These are phyloP conservation scores for Galaxias olidus DNA, from an alignment of 2,797 vertebrate species.

Conservation along the genomic window DNA sequence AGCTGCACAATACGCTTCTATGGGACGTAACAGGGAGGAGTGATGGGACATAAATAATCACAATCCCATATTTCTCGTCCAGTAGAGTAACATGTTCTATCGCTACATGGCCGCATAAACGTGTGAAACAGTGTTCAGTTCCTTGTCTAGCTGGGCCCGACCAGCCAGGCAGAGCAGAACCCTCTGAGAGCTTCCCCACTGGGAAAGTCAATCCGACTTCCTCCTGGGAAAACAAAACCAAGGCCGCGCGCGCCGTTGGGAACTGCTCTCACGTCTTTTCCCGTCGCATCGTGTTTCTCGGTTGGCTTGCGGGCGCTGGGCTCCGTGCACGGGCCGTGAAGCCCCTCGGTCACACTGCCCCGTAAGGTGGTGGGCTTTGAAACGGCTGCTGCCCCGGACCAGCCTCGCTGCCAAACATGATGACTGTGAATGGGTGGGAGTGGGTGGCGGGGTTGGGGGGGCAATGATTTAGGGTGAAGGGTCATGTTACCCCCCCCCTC, in stretches of 20 bases:
- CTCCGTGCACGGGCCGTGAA: slow-evolving; percentile 50
- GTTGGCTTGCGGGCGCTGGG: slow-evolving; percentile 42
- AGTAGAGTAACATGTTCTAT: too few species aligned
- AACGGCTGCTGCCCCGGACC: slow-evolving; percentile 22
- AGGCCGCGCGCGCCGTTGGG: slow-evolving; percentile 40
- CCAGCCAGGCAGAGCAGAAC: slow-evolving; percentile 27
- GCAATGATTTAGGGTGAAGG: slow-evolving; percentile 10
- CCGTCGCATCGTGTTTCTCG: slow-evolving; percentile 41
- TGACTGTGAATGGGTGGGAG: background rate
- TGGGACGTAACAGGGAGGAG: too few species aligned
- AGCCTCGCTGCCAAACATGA: slow-evolving; percentile 17
- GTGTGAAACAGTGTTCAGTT: too few species aligned
- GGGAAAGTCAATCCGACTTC: slow-evolving; percentile 42
- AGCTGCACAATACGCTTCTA: too few species aligned
- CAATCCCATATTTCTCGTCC: too few species aligned
- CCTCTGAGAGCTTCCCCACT: slow-evolving; percentile 36
- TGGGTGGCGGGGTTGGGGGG: too few species aligned
- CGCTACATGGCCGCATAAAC: too few species aligned
- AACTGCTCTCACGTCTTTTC: slow-evolving; percentile 63
- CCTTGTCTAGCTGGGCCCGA: slow-evolving; percentile 9
- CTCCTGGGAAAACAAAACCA: slow-evolving; percentile 47
- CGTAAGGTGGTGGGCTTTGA: slow-evolving; percentile 43
- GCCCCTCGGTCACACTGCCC: slow-evolving; percentile 60
- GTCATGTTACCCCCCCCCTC: slow-evolving; percentile 19
- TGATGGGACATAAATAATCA: too few species aligned